Conservation (phyloP, 2,113 vertebrate species). For the Larimichthys polyactis region DNA sequence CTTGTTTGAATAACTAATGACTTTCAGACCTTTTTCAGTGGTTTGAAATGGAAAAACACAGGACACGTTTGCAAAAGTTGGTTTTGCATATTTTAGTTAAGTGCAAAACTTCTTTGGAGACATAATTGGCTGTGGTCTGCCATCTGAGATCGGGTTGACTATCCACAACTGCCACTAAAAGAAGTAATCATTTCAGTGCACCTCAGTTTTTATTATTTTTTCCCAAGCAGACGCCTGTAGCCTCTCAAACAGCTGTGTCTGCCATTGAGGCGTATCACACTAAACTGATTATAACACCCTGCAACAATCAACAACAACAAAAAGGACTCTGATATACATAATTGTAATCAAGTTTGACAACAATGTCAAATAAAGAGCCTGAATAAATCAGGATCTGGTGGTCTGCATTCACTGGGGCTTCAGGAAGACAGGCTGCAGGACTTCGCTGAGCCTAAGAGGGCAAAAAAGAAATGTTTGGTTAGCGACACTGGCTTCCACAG, state of each 20-base stretch:
- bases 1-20: neutral
- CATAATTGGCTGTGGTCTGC: neutral
- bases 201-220: constrained; percentile 64
- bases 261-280: constrained; percentile 67
- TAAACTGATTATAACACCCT: constrained; percentile 80
- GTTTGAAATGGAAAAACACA: neutral
- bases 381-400: constrained; percentile 62
- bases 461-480: constrained; percentile 67
- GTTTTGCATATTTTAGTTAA: constrained; percentile 10
- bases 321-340: constrained; percentile 75
- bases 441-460: constrained; percentile 35
- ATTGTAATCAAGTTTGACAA: constrained; percentile 80
- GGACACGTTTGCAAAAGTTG: neutral
- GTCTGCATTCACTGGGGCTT: constrained; percentile 29
- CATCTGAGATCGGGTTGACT: constrained; percentile 1
- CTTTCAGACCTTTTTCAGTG: neutral
- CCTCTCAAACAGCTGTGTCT: constrained; percentile 81
- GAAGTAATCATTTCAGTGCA: constrained; percentile 44
- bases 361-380: constrained; percentile 71
- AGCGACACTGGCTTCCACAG: constrained; percentile 58
- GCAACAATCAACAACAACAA: constrained; percentile 70
- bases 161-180: constrained; percentile 41
- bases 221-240: constrained; percentile 70
- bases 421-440: constrained; percentile 17
- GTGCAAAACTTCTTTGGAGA: neutral